phyloP scores from a whole-genome alignment of 2,888 invertebrate genomes.

The Troides oblongomaculatus region DNA sequence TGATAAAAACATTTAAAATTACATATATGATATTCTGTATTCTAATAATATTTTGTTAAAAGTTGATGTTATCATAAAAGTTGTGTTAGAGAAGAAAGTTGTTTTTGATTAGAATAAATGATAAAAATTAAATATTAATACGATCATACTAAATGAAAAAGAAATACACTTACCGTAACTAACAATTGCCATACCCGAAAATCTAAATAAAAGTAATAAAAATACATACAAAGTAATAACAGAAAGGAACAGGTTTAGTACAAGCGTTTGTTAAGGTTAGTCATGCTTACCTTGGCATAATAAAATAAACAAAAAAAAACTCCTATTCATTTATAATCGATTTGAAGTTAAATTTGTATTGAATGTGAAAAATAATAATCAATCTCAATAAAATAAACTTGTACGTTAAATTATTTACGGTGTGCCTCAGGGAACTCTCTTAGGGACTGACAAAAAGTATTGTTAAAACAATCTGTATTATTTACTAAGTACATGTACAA shows the following conservation, averaged over 20 bases:
- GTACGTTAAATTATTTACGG: background rate
- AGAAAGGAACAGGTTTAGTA: constrained; percentile 34
- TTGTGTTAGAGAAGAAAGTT: too few relatives aligned
- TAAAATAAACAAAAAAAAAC: background rate
- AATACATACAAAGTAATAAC: background rate
- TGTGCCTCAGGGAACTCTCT: constrained; percentile 2
- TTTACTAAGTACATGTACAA: too few relatives aligned
- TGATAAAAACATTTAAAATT: too few relatives aligned
- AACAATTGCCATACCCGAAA: constrained; percentile 44
- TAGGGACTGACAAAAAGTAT: background rate
- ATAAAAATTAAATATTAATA: background rate
- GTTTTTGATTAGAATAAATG: background rate
- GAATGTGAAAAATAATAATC: background rate
- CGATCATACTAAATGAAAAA: constrained; percentile 4
- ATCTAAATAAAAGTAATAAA: constrained; percentile 44
- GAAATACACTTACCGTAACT: constrained; percentile 50
- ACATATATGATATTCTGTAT: too few relatives aligned
- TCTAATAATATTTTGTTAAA: too few relatives aligned
- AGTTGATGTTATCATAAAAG: too few relatives aligned
- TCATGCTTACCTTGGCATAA: constrained; percentile 51
- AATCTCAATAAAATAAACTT: background rate
- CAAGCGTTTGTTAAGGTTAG: constrained; percentile 44
- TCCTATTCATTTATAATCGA: background rate
- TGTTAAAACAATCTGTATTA: too few relatives aligned
- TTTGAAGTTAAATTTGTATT: background rate